Conservation (phyloP, 1,140 invertebrate species). For the Plutomurus gul region DNA sequence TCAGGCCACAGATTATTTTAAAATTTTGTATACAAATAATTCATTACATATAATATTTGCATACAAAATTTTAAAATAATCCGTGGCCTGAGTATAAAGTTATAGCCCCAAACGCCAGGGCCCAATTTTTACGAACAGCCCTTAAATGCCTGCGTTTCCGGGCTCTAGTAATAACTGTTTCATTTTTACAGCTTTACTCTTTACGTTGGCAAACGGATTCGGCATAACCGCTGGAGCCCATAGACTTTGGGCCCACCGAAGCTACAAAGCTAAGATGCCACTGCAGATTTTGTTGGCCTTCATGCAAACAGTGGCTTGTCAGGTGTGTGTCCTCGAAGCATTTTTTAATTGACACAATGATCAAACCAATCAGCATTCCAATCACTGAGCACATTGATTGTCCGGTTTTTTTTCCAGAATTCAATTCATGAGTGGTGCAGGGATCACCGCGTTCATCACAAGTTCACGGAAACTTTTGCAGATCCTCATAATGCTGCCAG, state of each 20-base stretch:
- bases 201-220: not conserved
- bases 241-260: constrained; percentile 66
- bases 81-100: too few relatives aligned
- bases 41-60: too few relatives aligned
- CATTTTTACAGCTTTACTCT: not conserved
- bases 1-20: too few relatives aligned
- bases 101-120: too few relatives aligned
- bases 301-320: constrained; percentile 77
- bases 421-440: constrained; percentile 67
- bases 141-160: too few relatives aligned
- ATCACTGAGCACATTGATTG: not conserved
- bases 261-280: constrained; percentile 65
- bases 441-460: constrained; percentile 69
- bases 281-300: constrained; percentile 67
- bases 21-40: too few relatives aligned
- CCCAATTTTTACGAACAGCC: too few relatives aligned
- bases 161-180: too few relatives aligned
- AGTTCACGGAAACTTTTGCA: constrained; percentile 68
- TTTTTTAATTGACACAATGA: too few relatives aligned
- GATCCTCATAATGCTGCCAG: constrained; percentile 67
- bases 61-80: too few relatives aligned
- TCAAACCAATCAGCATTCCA: too few relatives aligned
- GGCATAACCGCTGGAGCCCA: constrained; percentile 67
- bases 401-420: constrained; percentile 59
- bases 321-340: constrained; percentile 61